Conservation (phyloP, 2,888 invertebrate species). For the Lydus trimaculatus region DNA sequence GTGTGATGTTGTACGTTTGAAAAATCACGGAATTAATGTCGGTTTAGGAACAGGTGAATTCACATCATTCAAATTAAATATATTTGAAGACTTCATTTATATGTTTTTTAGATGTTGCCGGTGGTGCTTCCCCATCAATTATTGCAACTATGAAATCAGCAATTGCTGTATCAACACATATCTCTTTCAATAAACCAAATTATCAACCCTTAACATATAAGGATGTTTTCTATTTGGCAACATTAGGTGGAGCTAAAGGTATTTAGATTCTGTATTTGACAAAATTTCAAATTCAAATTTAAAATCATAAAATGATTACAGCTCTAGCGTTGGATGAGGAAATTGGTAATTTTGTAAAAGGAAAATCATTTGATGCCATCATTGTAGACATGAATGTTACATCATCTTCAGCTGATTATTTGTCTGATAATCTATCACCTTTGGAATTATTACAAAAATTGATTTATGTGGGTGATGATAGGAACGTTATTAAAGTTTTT, state of each 20-base stretch:
- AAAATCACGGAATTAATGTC: conserved; percentile 71
- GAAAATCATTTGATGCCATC: conserved; percentile 89
- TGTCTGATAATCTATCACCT: conserved; percentile 63
- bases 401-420: conserved; percentile 63
- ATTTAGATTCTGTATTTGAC: conserved; percentile 28
- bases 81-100: background rate
- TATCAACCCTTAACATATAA: conserved; percentile 69
- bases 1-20: conserved; percentile 76
- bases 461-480: conserved; percentile 81
- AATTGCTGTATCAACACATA: conserved; percentile 75
- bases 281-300: too few species aligned
- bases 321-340: conserved; percentile 76
- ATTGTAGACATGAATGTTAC: conserved; percentile 71
- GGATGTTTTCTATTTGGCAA: conserved; percentile 85
- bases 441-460: conserved; percentile 76
- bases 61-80: background rate
- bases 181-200: conserved; percentile 63
- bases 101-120: conserved; percentile 74
- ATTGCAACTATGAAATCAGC: conserved; percentile 77
- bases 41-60: conserved; percentile 84
- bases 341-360: conserved; percentile 80
- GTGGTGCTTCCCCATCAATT: conserved; percentile 80
- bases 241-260: conserved; percentile 86
- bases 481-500: conserved; percentile 79
- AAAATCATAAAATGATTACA: conserved; percentile 51